Evolutionary conservation across 1,140 invertebrate genomes (phyloP).

Genomic region (Stegodyphus dumicola): DNA sequence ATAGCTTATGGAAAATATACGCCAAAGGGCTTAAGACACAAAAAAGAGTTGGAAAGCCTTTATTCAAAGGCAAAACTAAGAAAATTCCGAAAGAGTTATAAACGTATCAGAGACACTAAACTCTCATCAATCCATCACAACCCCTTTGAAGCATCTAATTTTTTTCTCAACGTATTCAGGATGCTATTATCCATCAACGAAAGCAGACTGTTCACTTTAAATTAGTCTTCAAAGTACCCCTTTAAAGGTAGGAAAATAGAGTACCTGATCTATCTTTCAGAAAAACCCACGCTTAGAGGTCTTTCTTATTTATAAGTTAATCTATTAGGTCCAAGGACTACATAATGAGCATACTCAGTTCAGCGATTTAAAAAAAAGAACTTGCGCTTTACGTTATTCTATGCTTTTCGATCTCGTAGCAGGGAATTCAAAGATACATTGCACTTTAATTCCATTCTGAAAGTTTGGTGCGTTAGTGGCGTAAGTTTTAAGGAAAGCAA

Average conservation of each 20-base stretch:
- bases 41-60: background rate
- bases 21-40: too few species aligned
- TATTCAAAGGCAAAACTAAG: background rate
- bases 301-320: slow-evolving; percentile 48
- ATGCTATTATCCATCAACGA: slow-evolving; percentile 28
- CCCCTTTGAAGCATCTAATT: background rate
- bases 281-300: background rate
- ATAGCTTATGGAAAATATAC: too few species aligned
- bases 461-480: background rate
- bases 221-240: slow-evolving; percentile 32
- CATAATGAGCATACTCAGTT: too few species aligned
- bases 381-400: too few species aligned
- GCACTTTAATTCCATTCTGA: slow-evolving; percentile 28
- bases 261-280: slow-evolving; percentile 21
- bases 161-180: background rate
- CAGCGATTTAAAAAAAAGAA: too few species aligned
- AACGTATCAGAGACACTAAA: slow-evolving; percentile 18
- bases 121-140: slow-evolving; percentile 3
- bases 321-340: slow-evolving; percentile 4
- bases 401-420: too few species aligned
- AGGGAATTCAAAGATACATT: background rate
- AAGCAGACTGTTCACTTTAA: slow-evolving; percentile 11
- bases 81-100: background rate
- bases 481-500: background rate
- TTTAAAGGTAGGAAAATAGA: slow-evolving; percentile 8